Evolutionary conservation across 2,888 invertebrate genomes (phyloP), one percentile per base, ranked within the genome.

Genomic region (Ypsolopha sequella): DNA sequence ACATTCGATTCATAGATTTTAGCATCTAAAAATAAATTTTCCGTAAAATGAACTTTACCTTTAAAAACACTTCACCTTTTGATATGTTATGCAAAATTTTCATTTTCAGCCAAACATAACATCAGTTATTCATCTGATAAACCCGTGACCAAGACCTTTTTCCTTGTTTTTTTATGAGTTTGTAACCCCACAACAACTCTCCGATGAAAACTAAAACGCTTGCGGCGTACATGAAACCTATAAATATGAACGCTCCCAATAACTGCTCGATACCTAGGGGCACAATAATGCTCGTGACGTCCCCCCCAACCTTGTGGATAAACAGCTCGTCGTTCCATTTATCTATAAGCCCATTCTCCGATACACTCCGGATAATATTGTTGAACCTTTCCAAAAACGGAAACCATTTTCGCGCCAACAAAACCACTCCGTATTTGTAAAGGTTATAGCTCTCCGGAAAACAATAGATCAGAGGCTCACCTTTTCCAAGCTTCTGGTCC

Each of bases 401-500:
- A 59, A 77, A 86, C 86, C 86, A 87, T 61, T 79, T 76, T 34
- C 82, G 68, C 34, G 82, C 71, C 41, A 87, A 58, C 45, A 87
- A 62, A 11, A 81, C 86, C n/a, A 87, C 87, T 0, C 81, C 84
- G 53, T 87, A 87, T 62, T 87, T 86, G 59, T 87, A 87, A 55
- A 87, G 67, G 55, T 84, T 86, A 59, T 79, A 61, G 52, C 73
- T 76, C 59, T 87, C 86, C 0, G 77, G 72, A 53, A 87, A 87
- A 63, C 87, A 87, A 63, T 78, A 81, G 54, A 87, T 70, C 61
- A 82, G 63, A 7, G 72, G 71, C 46, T 64, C 71, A 45, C 87
- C 87, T 67, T 65, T 81, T 6, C 85, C 85, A 51, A 87, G 65
- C 61, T 70, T 70, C 61, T 82, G 81, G 57, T 84, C 82, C 56